Base-by-base conservation (phyloP, 2,797 vertebrate genomes). In the Somateria mollissima region DNA sequence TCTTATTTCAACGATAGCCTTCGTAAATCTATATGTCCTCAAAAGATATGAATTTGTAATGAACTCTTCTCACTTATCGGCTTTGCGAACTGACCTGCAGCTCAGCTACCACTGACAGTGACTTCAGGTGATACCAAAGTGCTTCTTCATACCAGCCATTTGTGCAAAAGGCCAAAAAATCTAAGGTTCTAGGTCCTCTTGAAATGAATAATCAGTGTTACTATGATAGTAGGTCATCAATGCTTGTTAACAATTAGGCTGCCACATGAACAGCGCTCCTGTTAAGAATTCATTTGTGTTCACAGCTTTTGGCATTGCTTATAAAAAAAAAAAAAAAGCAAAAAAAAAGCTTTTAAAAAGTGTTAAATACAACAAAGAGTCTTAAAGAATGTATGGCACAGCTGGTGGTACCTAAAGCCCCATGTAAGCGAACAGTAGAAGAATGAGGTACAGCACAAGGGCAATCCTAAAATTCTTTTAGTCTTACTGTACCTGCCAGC, bases 371-470 rank as follows among this genome's bases (percentile, higher is more conserved):
- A 53, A 21, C 32, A 67, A 61, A 67, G 57, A 41, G 34, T 20
- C 10, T 25, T 11, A 22, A 39, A 57, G 36, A 16, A 13, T 1
- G 8, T 4, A 0, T 4, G n/a, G 3, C 8, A 24, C 8, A 49
- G 32, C 39, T n/a, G 43, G 17, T 18, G 36, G n/a, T 22, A 64
- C 14, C 65, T 39, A 25, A 66, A 19, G 3, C 11, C 16, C 22
- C 4, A 2, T 1, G 3, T 1, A 45, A 21, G 14, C 8, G 37
- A 71, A 20, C 37, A 14, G 9, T 51, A n/a, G 60, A 47, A 84
- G n/a, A 60, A 51, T 3, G 11, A 3, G 3, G 17, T 10, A 32
- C 12, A 39, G 36, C 39, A 64, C 60, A 49, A 61, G 49, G 11
- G 5, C 3, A 45, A 61, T 14, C 47, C 61, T 28, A 32, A 87